Percentiles rank a stretch among this genome's conserved stretches.
phyloP scores from a whole-genome alignment of 2,797 vertebrate species.

The Gorsachius magnificus region DNA sequence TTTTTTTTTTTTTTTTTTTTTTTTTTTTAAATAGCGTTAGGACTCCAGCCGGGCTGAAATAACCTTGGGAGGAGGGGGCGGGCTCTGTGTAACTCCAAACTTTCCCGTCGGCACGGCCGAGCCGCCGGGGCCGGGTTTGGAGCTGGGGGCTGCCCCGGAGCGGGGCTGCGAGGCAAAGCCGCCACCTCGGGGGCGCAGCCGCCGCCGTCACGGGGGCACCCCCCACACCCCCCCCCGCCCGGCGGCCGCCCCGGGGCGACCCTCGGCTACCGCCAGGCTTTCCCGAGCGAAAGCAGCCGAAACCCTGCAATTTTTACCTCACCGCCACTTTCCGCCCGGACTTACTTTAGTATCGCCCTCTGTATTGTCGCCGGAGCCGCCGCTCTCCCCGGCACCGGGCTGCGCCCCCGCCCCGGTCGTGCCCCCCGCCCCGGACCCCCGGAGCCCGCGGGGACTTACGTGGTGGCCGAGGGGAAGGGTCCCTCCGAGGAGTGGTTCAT shows the following conservation, averaged over 20 bases:
- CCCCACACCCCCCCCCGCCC: not conserved
- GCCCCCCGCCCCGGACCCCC: not conserved
- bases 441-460: slow-evolving; percentile 83
- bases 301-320: not conserved
- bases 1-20: too few species aligned
- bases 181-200: not conserved
- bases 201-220: not conserved
- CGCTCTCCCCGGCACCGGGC: not conserved
- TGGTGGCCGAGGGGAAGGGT: slow-evolving; percentile 88
- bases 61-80: slow-evolving; percentile 53
- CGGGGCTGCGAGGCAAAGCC: not conserved
- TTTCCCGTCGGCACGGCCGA: slow-evolving; percentile 47
- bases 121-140: not conserved
- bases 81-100: slow-evolving; percentile 62
- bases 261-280: not conserved
- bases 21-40: not conserved
- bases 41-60: slow-evolving; percentile 15
- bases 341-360: not conserved
- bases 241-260: not conserved
- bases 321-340: not conserved
- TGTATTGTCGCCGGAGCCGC: not conserved
- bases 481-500: slow-evolving; percentile 81
- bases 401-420: not conserved
- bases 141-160: not conserved
- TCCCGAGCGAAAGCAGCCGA: not conserved